A percentile compares a stretch with the other conserved stretches of the same genome.
Evolutionary conservation across 2,113 vertebrate species (phyloP).

Genomic region (Cyprinodon tularosa): DNA sequence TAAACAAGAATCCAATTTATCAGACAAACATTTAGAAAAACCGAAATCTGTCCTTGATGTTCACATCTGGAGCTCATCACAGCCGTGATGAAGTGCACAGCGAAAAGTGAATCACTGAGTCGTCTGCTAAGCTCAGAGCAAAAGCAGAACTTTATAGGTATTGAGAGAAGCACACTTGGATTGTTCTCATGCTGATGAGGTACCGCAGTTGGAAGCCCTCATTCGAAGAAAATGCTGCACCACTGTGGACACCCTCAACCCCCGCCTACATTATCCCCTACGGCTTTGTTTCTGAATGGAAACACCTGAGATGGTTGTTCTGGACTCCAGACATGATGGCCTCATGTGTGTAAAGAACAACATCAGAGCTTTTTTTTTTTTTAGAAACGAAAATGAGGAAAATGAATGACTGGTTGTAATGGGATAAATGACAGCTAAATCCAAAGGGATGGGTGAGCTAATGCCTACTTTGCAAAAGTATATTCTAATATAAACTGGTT

Average conservation of each 20-base stretch:
- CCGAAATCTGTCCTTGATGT: conserved; percentile 29
- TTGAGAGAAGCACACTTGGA: conserved; percentile 46
- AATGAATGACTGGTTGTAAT: conserved; percentile 54
- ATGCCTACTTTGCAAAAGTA: conserved; percentile 55
- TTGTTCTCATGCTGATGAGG: conserved; percentile 67
- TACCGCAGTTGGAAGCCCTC: conserved; percentile 55
- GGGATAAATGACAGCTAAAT: conserved; percentile 54
- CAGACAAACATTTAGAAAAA: conserved; percentile 40
- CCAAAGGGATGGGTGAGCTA: conserved; percentile 57
- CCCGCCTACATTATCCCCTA: conserved; percentile 30
- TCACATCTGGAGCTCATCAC: conserved; percentile 28
- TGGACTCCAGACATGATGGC: conserved; percentile 61
- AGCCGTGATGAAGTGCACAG: conserved; percentile 16
- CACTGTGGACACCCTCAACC: conserved; percentile 25
- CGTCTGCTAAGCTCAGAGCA: conserved; percentile 14
- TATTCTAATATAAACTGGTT: conserved; percentile 70
- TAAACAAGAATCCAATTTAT: conserved; percentile 46
- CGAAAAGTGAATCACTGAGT: conserved; percentile 29
- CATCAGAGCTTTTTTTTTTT: conserved; percentile 24
- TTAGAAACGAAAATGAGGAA: conserved; percentile 24
- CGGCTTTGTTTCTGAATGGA: conserved; percentile 38
- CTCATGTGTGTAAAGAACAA: conserved; percentile 56
- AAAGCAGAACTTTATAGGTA: conserved; percentile 20
- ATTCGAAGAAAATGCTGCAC: conserved; percentile 17
- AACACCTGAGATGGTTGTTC: conserved; percentile 62